Conservation (phyloP, 1,140 invertebrate genomes). For the Tetramorium parvispinum region DNA sequence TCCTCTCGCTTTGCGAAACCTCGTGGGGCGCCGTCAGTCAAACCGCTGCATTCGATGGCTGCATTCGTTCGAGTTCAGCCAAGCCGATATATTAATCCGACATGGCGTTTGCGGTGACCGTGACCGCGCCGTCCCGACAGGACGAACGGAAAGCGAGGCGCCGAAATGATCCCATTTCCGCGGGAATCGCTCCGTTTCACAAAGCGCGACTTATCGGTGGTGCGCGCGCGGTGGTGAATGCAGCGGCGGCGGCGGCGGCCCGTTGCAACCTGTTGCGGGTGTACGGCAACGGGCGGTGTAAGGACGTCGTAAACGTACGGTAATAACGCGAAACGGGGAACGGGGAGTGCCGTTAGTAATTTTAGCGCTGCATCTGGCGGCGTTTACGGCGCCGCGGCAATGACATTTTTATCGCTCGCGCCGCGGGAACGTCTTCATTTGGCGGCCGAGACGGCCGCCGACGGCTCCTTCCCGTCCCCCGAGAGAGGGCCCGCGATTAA, state of each 20-base stretch:
- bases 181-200: slow-evolving; percentile 69
- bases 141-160: slow-evolving; percentile 60
- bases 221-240: slow-evolving; percentile 67
- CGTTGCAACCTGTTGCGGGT: slow-evolving; percentile 73
- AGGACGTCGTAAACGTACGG: slow-evolving; percentile 75
- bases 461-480: not conserved
- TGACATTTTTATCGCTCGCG: slow-evolving; percentile 61
- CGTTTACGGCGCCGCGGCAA: slow-evolving; percentile 54
- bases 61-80: not conserved
- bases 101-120: slow-evolving; percentile 18
- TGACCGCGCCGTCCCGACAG: slow-evolving; percentile 5
- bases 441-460: not conserved
- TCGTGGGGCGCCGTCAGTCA: not conserved
- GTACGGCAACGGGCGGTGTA: slow-evolving; percentile 58
- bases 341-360: slow-evolving; percentile 69
- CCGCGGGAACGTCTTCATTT: slow-evolving; percentile 42
- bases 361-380: slow-evolving; percentile 61
- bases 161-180: slow-evolving; percentile 72
- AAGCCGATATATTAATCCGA: slow-evolving; percentile 18
- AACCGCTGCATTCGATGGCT: not conserved
- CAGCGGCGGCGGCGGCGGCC: slow-evolving; percentile 39
- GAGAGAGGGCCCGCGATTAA: not conserved
- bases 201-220: slow-evolving; percentile 72
- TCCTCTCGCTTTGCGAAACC: not conserved
- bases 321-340: slow-evolving; percentile 71